Conservation (phyloP, 1,140 invertebrate genomes). For the Drosophila eugracilis region DNA sequence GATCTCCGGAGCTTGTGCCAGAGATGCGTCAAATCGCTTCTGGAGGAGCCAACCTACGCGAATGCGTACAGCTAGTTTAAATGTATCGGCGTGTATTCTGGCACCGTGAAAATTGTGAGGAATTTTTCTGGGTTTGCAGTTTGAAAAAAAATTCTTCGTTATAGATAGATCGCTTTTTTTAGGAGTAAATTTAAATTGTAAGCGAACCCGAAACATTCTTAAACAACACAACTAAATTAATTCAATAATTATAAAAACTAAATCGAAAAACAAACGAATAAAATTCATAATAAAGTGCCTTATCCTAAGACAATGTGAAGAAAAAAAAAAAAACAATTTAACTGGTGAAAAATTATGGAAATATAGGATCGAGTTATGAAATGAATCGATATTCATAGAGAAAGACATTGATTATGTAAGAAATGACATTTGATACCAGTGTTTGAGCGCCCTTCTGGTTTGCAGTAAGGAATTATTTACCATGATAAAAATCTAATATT, state of each 20-base stretch:
- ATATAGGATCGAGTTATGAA: conserved; percentile 62
- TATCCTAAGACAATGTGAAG: conserved; percentile 27
- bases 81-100: too few relatives aligned
- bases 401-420: conserved; percentile 67
- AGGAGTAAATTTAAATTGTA: conserved; percentile 84
- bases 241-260: conserved; percentile 35
- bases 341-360: conserved; percentile 36
- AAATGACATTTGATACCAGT: conserved; percentile 77
- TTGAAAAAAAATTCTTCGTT: conserved; percentile 85
- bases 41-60: conserved; percentile 68
- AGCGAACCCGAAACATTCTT: conserved; percentile 50
- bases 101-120: conserved; percentile 82
- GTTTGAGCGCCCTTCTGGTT: conserved; percentile 26
- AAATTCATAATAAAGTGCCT: conserved; percentile 45
- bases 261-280: conserved; percentile 34
- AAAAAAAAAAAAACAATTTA: conserved; percentile 17
- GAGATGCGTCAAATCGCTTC: conserved; percentile 16
- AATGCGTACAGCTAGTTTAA: too few relatives aligned
- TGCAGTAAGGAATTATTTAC: conserved; percentile 49
- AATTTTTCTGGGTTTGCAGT: conserved; percentile 79
- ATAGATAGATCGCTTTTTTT: conserved; percentile 85
- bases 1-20: conserved; percentile 63
- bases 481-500: neutral
- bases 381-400: conserved; percentile 27
- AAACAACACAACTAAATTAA: conserved; percentile 42